Percentiles rank a stretch among this genome's conserved stretches.
phyloP scores from a whole-genome alignment of 2,113 vertebrate genomes.

The Halcyon senegalensis region DNA sequence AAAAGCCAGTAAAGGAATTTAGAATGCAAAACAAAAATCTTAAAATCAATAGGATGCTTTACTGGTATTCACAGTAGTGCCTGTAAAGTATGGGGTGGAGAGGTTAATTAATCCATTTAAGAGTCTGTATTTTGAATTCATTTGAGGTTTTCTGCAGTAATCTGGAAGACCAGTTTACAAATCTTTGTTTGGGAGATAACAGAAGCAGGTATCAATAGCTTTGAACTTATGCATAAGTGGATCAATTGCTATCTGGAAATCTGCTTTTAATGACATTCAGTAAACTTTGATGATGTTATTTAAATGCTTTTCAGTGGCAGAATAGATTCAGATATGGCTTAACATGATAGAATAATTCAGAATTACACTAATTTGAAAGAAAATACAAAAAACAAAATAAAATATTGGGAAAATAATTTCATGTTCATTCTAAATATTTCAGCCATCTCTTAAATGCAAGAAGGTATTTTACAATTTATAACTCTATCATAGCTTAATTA shows the following conservation, averaged over 20 bases:
- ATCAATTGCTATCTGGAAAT: neutral
- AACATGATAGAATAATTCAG: neutral
- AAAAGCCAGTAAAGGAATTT: neutral
- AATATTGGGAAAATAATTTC: neutral
- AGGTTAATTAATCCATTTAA: conserved; percentile 49
- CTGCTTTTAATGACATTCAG: neutral
- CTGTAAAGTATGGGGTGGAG: neutral
- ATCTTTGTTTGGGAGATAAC: neutral
- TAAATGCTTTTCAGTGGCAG: neutral
- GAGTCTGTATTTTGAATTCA: conserved; percentile 17
- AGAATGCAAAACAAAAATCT: conserved; percentile 31
- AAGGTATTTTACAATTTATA: neutral
- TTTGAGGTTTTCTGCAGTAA: neutral
- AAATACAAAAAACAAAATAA: neutral
- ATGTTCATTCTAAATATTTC: neutral
- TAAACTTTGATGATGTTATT: neutral
- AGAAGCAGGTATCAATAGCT: neutral
- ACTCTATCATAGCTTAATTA: neutral
- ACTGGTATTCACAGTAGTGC: conserved; percentile 2
- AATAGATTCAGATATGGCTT: neutral
- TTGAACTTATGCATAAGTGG: neutral
- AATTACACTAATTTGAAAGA: neutral
- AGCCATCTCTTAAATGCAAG: neutral
- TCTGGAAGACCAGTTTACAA: neutral
- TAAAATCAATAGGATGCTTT: conserved; percentile 50